Base-by-base conservation (phyloP, 2,797 vertebrate species). In the Lophius americanus region DNA sequence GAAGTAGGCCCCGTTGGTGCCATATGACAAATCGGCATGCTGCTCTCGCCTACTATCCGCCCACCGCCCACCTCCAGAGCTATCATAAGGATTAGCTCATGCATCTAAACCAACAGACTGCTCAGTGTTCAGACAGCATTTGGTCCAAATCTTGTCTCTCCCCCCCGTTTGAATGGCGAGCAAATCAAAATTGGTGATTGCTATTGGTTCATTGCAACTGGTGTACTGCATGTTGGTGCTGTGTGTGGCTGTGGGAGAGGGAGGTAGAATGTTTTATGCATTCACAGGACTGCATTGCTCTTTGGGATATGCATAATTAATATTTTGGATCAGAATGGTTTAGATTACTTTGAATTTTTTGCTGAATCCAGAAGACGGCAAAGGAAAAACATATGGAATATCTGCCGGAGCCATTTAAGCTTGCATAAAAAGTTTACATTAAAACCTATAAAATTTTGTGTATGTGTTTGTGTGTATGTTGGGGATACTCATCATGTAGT, bases 11-110 rank as follows among this genome's bases (percentile, higher is more conserved):
- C 88, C 89, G 88, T 84, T 86, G 86, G 87, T 90, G 90, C 90
- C 88, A 89, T 91, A 91, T 92, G 90, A 92, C 91, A 86, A 92
- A 91, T 85, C 85, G 81, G 86, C 89, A 86, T 90, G 91, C 88
- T 90, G 88, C 89, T 92, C 84, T 89, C 83, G 89, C 91, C 92
- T 91, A 90, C 89, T 68, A 75, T 85, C 88, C 90, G 75, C 91
- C 92, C 88, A 92, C 91, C 82, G 79, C 75, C 91, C 90, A 81
- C 90, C 93, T 89, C 90, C 91, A 84, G 84, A 89, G 83, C 87
- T 88, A 88, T 84, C 86, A 76, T 87, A 91, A 91, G 92, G 91
- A 92, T 91, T 90, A 91, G 87, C 82, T 90, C 85, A 85, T 81
- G 78, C 91, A 68, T 87, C 85, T 91, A 90, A 89, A 86, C 79